phyloP scores from a whole-genome alignment of 2,113 vertebrate species.

The Catharus bicknelli region DNA sequence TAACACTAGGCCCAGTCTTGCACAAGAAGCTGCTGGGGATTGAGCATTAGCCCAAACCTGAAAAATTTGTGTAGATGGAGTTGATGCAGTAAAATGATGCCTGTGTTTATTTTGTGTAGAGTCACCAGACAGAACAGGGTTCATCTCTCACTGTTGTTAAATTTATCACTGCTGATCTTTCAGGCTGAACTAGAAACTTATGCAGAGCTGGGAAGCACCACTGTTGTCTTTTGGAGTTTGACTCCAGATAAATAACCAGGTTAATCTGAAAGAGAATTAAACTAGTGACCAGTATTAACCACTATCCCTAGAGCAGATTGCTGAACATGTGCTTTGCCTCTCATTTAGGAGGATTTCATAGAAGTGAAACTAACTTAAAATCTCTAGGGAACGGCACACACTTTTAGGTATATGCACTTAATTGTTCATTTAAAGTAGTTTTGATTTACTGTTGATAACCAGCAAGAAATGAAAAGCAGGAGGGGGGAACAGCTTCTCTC shows the following conservation, averaged over 20 bases:
- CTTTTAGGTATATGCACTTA: not conserved
- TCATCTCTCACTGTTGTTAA: not conserved
- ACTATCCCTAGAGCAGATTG: not conserved
- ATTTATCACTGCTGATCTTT: not conserved
- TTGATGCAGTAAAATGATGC: not conserved
- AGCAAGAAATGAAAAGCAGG: not conserved
- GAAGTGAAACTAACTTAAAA: not conserved
- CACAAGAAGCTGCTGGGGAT: not conserved
- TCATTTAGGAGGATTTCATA: not conserved
- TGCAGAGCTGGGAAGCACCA: not conserved
- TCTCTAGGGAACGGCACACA: not conserved
- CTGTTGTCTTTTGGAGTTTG: not conserved
- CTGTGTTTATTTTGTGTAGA: not conserved
- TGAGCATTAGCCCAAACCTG: not conserved
- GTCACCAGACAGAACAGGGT: not conserved
- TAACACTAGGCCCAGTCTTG: not conserved
- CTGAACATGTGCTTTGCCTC: not conserved
- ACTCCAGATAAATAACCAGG: not conserved
- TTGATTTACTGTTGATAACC: not conserved
- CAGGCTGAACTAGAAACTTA: not conserved
- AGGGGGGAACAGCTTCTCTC: not conserved
- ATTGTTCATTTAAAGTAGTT: not conserved
- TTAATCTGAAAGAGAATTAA: not conserved
- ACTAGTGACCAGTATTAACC: not conserved
- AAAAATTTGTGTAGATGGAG: not conserved